Evolutionary conservation across 1,140 invertebrate species (phyloP).

Genomic region (Geopemphigus sp.): DNA sequence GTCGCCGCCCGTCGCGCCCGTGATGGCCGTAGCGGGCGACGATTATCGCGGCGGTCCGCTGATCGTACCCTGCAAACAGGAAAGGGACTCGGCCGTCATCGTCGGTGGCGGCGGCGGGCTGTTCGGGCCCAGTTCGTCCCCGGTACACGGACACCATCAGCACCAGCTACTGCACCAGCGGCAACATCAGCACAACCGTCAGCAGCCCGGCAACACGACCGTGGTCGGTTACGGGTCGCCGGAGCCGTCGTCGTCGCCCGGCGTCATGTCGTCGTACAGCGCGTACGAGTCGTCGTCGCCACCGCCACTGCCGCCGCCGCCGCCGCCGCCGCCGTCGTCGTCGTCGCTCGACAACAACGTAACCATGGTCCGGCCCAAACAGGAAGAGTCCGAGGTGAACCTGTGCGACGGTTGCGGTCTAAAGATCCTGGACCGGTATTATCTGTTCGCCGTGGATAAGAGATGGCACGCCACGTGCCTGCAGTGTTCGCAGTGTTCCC

Average conservation of each 20-base stretch:
- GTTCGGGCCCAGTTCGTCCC: not conserved
- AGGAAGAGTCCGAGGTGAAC: conserved; percentile 32
- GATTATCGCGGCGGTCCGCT: conserved; percentile 56
- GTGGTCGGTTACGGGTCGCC: not conserved
- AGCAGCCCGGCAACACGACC: not conserved
- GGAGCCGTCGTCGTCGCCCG: conserved; percentile 3
- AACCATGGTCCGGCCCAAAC: not conserved
- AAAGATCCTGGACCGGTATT: conserved; percentile 83
- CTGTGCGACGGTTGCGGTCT: conserved; percentile 82
- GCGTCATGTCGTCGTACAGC: conserved; percentile 10
- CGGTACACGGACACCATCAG: conserved; percentile 5
- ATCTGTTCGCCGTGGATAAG: conserved; percentile 81
- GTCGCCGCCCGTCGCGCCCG: not conserved
- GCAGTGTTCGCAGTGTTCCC: conserved; percentile 86
- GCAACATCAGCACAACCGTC: not conserved
- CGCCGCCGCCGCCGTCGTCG: not conserved
- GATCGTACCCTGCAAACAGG: conserved; percentile 53
- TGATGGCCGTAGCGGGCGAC: conserved; percentile 56
- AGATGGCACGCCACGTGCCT: conserved; percentile 91
- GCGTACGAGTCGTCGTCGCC: conserved; percentile 15
- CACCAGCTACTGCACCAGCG: not conserved
- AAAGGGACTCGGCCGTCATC: not conserved
- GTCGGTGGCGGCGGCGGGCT: not conserved
- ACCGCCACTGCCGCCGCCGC: conserved; percentile 5
- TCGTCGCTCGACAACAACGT: not conserved